Conservation (phyloP, 2,888 invertebrate genomes). For the Vannuccia rotundouncinata region DNA sequence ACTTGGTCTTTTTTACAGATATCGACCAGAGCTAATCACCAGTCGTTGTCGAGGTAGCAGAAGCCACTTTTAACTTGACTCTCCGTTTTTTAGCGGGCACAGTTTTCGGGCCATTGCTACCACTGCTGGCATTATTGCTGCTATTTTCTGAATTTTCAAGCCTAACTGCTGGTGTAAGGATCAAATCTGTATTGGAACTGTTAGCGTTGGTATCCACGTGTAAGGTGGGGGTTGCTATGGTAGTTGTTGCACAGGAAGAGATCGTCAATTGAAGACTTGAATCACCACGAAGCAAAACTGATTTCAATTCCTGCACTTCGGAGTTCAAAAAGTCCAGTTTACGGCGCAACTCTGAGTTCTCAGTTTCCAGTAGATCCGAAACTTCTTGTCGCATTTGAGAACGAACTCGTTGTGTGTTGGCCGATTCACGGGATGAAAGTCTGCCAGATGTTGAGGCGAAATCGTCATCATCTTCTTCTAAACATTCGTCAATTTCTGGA, state of each 20-base stretch:
- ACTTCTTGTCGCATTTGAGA: slow-evolving; percentile 52
- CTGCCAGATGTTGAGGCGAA: not conserved
- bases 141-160: not conserved
- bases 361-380: slow-evolving; percentile 53
- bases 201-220: too few species aligned
- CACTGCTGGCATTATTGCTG: not conserved
- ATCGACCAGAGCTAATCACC: too few species aligned
- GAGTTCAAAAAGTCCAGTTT: slow-evolving; percentile 79
- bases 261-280: not conserved
- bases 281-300: not conserved
- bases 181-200: not conserved
- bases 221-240: not conserved
- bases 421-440: not conserved
- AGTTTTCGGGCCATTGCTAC: not conserved
- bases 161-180: not conserved
- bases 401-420: not conserved
- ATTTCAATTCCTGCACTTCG: slow-evolving; percentile 79
- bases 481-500: not conserved
- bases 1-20: too few species aligned
- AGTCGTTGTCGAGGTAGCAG: not conserved
- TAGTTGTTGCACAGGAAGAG: not conserved
- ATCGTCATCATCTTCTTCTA: not conserved
- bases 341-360: slow-evolving; percentile 62
- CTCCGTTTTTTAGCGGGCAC: not conserved
- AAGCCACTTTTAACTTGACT: not conserved